These are phyloP conservation scores for Apamea epomidion DNA, from an alignment of 2,888 invertebrate genomes.

Conservation along the genomic window DNA sequence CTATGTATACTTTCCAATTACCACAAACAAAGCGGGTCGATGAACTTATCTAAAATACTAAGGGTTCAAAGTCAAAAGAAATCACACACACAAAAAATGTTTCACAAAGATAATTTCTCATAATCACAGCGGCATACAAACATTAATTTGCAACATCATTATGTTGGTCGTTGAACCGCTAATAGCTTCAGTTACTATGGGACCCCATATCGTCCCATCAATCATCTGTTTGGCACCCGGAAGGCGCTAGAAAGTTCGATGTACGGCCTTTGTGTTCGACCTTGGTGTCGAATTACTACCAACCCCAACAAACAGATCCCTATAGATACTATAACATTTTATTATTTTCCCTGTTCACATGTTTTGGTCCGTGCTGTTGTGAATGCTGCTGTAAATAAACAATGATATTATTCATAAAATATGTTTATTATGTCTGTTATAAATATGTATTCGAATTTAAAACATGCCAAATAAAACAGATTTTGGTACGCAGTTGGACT, in stretches of 20 bases:
- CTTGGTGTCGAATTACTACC: slow-evolving; percentile 77
- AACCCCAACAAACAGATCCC: slow-evolving; percentile 45
- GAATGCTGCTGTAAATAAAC: slow-evolving; percentile 31
- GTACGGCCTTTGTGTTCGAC: slow-evolving; percentile 81
- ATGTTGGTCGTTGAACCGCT: slow-evolving; percentile 76
- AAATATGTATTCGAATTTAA: slow-evolving; percentile 23
- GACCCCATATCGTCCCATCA: slow-evolving; percentile 74
- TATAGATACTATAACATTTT: slow-evolving; percentile 9
- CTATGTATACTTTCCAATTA: neutral
- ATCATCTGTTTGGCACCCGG: slow-evolving; percentile 81
- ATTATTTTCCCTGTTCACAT: slow-evolving; percentile 40
- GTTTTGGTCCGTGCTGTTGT: slow-evolving; percentile 18
- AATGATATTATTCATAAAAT: slow-evolving; percentile 22
- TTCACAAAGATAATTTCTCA: slow-evolving; percentile 49
- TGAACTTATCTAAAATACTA: slow-evolving; percentile 32
- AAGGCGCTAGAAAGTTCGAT: slow-evolving; percentile 79
- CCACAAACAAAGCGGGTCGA: slow-evolving; percentile 24
- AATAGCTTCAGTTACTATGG: slow-evolving; percentile 65
- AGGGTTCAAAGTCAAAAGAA: slow-evolving; percentile 43
- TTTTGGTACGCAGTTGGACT: slow-evolving; percentile 34
- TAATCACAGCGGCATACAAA: slow-evolving; percentile 59
- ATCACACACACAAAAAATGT: slow-evolving; percentile 40
- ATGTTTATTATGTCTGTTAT: slow-evolving; percentile 25
- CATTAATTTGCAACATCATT: slow-evolving; percentile 66
- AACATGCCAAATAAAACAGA: slow-evolving; percentile 39